Percentiles rank a stretch among this genome's conserved stretches.
Evolutionary conservation across 2,113 vertebrate species (phyloP).

Genomic region (Jaculus jaculus): DNA sequence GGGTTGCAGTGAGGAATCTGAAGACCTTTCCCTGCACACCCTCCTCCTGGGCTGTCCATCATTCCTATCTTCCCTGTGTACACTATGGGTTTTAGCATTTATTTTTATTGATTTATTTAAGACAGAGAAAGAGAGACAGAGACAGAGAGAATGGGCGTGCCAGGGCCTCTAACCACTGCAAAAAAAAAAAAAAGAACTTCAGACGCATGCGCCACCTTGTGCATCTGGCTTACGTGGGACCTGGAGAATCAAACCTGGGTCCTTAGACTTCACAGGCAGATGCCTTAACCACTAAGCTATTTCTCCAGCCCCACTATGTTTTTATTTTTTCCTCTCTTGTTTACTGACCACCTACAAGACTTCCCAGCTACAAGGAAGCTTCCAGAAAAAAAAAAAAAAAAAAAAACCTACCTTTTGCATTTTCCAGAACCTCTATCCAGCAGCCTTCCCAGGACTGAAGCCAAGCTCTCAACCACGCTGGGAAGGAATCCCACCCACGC

Average conservation of each 20-base stretch:
- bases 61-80: background rate
- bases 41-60: background rate
- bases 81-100: too few species aligned
- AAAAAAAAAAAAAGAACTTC: too few species aligned
- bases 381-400: constrained; percentile 6
- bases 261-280: too few species aligned
- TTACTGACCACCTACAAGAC: background rate
- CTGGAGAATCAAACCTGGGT: too few species aligned
- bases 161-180: too few species aligned
- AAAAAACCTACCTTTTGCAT: background rate
- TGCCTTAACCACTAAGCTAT: too few species aligned
- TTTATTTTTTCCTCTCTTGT: background rate
- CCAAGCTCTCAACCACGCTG: background rate
- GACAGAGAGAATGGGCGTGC: too few species aligned
- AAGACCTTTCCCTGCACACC: background rate
- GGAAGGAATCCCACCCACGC: background rate
- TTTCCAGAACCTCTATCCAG: background rate
- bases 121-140: too few species aligned
- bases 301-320: too few species aligned
- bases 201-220: too few species aligned
- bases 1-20: background rate
- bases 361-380: constrained; percentile 9
- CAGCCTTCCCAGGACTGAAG: background rate
- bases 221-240: too few species aligned
- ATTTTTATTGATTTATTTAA: too few species aligned